phyloP scores from a whole-genome alignment of 2,113 vertebrate genomes.

The Strix aluco region DNA sequence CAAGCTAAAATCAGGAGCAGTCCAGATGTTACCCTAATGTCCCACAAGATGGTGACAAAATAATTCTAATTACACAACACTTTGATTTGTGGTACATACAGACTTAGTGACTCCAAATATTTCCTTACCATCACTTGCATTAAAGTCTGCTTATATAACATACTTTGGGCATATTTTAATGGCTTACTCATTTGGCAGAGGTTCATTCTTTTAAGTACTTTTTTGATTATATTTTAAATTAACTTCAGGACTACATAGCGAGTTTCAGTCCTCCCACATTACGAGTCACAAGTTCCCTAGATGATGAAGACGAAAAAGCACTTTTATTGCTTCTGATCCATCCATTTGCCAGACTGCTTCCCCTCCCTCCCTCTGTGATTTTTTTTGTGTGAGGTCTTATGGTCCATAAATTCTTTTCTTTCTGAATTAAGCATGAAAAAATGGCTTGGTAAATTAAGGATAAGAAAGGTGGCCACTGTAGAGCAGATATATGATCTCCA shows the following conservation, averaged over 20 bases:
- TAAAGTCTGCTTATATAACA: neutral
- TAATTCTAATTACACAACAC: neutral
- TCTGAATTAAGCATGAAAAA: neutral
- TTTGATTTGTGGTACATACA: neutral
- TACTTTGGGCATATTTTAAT: neutral
- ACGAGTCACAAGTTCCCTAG: neutral
- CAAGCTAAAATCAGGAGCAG: neutral
- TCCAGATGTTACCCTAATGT: constrained; percentile 10
- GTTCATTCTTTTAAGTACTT: neutral
- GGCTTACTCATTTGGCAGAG: neutral
- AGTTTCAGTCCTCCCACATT: neutral
- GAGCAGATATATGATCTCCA: neutral
- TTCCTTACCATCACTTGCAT: neutral
- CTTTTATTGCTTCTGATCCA: neutral
- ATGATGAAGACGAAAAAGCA: neutral
- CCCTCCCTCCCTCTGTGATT: neutral
- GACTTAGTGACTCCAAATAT: neutral
- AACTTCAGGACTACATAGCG: neutral
- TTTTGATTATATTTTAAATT: constrained; percentile 9
- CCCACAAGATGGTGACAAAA: constrained; percentile 46
- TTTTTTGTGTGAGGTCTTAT: neutral
- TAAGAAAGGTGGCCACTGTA: neutral
- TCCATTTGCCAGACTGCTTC: neutral
- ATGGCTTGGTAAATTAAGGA: neutral
- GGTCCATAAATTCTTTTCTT: neutral